These are phyloP conservation scores for Apotomis betuletana DNA, from an alignment of 2,888 invertebrate species.

Conservation along the genomic window DNA sequence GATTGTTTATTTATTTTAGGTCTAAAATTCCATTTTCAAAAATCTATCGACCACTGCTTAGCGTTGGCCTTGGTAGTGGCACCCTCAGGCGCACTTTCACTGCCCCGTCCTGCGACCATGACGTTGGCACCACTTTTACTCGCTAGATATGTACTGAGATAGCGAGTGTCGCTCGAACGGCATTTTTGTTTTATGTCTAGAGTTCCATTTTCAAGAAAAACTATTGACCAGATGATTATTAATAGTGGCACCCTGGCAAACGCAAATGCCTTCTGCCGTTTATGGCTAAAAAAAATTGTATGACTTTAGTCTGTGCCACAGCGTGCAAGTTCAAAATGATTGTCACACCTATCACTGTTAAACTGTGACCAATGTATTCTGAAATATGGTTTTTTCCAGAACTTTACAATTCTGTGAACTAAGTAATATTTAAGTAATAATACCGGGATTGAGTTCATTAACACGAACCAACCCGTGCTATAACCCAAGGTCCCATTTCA, in stretches of 20 bases:
- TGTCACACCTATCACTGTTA: too few species aligned
- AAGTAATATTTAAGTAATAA: neutral
- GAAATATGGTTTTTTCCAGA: neutral
- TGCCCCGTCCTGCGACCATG: constrained; percentile 8
- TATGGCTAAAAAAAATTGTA: too few species aligned
- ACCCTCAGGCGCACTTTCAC: constrained; percentile 32
- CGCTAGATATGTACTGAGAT: constrained; percentile 19
- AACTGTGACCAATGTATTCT: too few species aligned
- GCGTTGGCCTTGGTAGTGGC: neutral
- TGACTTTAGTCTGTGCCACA: too few species aligned
- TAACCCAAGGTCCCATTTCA: constrained; percentile 8
- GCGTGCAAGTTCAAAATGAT: too few species aligned
- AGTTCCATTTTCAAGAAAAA: too few species aligned
- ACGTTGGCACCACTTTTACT: constrained; percentile 25
- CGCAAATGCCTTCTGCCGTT: too few species aligned
- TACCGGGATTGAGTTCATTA: constrained; percentile 18
- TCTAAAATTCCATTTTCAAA: too few species aligned
- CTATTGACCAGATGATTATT: too few species aligned
- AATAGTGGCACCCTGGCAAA: too few species aligned
- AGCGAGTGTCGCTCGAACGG: neutral
- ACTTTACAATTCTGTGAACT: neutral
- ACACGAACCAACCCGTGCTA: neutral
- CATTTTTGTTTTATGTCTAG: neutral
- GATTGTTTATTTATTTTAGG: too few species aligned
- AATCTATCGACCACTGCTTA: neutral